Evolutionary conservation across 2,113 vertebrate species (phyloP), one percentile per base, ranked within the genome.

Genomic region (Oenanthe melanoleuca): DNA sequence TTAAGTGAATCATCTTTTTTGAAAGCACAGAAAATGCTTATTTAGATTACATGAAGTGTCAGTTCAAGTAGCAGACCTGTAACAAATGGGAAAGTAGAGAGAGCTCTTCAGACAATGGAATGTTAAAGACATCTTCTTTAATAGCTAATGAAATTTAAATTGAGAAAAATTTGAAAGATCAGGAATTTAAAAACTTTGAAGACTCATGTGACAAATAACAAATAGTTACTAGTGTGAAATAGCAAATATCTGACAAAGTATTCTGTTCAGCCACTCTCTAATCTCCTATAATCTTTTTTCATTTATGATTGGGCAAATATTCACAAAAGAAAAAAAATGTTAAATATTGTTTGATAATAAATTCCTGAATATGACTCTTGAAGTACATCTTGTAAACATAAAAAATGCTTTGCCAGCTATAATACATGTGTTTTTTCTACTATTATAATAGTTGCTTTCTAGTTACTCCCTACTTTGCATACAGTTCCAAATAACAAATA

Each of bases 281-380:
- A 67, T 56, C 23, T 78, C 66, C 24, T 67, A 4, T 55, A 80
- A 63, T 71, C 38, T 67, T 72, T 53, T 52, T 84, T 91, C 44
- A 78, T 89, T 74, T 12, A 65, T 21, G 49, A 66, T 5, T 42
- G n/a, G 74, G 31, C 34, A 64, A 88, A 69, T 25, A 90, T 5
- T 24, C 49, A 21, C 14, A 45, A 80, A 44, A 11, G 15, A 45
- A 56, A 77, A 93, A 42, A 42, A 80, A 80, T 11, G 13, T 40
- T 95, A 53, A 91, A 67, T 86, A 85, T 55, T 29, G 8, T 77
- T 84, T 85, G 25, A 52, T 93, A 95, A 92, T 59, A 93, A 70
- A 71, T 86, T 40, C 77, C 42, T 81, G 79, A 85, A 88, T 74
- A 40, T 1, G 9, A 49, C 56, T 89, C 50, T 55, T 40, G 64